These are phyloP conservation scores for Molothrus ater DNA, from an alignment of 2,797 vertebrate genomes.

Conservation along the genomic window DNA sequence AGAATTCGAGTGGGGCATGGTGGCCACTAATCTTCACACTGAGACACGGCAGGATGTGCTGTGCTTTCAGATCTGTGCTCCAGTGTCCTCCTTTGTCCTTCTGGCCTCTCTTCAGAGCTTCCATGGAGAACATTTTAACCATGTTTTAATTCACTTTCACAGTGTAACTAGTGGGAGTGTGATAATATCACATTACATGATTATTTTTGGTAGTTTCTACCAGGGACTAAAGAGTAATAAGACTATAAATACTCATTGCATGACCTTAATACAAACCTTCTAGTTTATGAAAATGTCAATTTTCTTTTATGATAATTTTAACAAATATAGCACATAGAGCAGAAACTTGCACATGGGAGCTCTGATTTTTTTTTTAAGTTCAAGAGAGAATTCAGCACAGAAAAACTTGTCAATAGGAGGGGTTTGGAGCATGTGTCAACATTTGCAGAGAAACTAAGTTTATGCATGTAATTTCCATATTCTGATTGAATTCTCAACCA, in stretches of 20 bases:
- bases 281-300: slow-evolving; percentile 2
- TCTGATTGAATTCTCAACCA: background rate
- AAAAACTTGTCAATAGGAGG: slow-evolving; percentile 19
- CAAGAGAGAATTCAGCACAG: background rate
- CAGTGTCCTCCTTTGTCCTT: background rate
- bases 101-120: background rate
- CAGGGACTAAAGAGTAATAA: background rate
- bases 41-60: background rate
- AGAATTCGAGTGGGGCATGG: background rate
- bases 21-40: background rate
- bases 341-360: background rate
- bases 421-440: background rate
- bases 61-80: background rate
- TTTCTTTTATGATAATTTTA: background rate
- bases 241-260: background rate
- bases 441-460: slow-evolving; percentile 2
- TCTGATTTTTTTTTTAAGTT: slow-evolving; percentile 16
- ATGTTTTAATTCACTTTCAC: background rate
- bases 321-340: background rate
- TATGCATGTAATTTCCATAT: slow-evolving; percentile 26
- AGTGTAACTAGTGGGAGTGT: background rate
- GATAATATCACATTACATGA: background rate
- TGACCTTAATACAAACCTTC: slow-evolving; percentile 8
- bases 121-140: background rate
- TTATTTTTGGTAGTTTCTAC: slow-evolving; percentile 12